Conservation (phyloP, 2,888 invertebrate species). For the Euplexia lucipara region DNA sequence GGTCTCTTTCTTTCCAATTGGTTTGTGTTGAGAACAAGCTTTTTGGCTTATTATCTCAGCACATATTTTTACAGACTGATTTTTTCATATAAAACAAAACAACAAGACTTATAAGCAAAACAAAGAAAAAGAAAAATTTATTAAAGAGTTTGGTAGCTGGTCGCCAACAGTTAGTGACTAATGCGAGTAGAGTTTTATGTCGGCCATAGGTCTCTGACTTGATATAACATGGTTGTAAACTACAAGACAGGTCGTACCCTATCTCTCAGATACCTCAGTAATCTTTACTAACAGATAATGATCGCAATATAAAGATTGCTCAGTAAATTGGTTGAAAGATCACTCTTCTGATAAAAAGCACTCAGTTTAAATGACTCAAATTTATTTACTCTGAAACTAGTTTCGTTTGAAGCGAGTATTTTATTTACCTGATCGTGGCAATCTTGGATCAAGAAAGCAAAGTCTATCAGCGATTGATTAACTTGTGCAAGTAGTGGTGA, state of each 20-base stretch:
- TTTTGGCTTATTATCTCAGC: too few relatives aligned
- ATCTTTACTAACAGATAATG: constrained; percentile 35
- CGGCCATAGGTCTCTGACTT: too few relatives aligned
- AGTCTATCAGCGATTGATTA: constrained; percentile 19
- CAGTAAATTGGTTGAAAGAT: constrained; percentile 41
- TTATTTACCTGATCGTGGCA: constrained; percentile 36
- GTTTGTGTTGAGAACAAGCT: too few relatives aligned
- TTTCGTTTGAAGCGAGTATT: constrained; percentile 34
- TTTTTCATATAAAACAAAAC: too few relatives aligned
- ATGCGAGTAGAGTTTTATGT: too few relatives aligned
- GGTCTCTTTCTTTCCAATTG: too few relatives aligned
- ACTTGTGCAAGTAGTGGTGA: background rate
- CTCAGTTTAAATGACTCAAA: constrained; percentile 42
- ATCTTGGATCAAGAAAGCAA: constrained; percentile 24
- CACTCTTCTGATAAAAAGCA: constrained; percentile 44
- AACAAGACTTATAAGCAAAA: too few relatives aligned
- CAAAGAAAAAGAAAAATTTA: too few relatives aligned
- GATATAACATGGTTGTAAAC: background rate
- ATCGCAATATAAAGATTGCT: constrained; percentile 46
- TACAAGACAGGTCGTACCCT: constrained; percentile 9
- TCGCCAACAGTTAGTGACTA: too few relatives aligned
- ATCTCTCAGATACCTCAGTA: constrained; percentile 17
- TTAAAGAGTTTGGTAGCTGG: too few relatives aligned
- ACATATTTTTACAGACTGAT: too few relatives aligned
- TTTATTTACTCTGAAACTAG: constrained; percentile 49